Evolutionary conservation across 2,797 vertebrate species (phyloP).

Genomic region (Helicolenus hilgendorfi): DNA sequence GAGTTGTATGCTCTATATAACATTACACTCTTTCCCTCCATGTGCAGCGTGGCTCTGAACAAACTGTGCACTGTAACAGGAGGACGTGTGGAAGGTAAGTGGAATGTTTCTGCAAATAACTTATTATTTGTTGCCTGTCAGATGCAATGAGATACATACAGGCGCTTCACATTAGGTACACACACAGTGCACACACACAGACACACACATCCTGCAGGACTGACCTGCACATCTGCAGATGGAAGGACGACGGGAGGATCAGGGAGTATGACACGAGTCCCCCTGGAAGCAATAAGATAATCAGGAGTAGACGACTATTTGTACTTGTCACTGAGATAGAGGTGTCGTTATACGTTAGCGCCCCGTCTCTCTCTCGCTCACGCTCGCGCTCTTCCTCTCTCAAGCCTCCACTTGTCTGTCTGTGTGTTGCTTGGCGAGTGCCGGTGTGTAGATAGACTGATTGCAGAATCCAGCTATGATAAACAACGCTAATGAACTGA

Average conservation of each 20-base stretch:
- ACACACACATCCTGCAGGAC: neutral
- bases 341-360: conserved; percentile 17
- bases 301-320: conserved; percentile 6
- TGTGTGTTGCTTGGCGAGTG: conserved; percentile 84
- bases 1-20: neutral
- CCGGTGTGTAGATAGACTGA: conserved; percentile 83
- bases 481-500: conserved; percentile 87
- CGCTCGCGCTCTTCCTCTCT: conserved; percentile 48
- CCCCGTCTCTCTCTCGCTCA: conserved; percentile 14
- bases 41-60: neutral
- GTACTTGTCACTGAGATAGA: conserved; percentile 27
- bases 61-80: conserved; percentile 33
- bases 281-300: conserved; percentile 11
- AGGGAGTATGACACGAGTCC: conserved; percentile 15
- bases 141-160: conserved; percentile 42
- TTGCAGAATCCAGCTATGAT: conserved; percentile 84
- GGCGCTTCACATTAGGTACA: neutral
- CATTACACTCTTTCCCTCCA: neutral
- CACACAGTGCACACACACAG: neutral
- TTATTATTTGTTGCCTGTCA: conserved; percentile 53
- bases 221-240: conserved; percentile 6
- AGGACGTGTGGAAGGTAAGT: conserved; percentile 29
- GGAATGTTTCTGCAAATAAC: conserved; percentile 59
- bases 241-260: conserved; percentile 6
- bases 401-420: conserved; percentile 75